These are phyloP conservation scores for Synanthedon vespiformis DNA, from an alignment of 2,888 invertebrate genomes.

Conservation along the genomic window DNA sequence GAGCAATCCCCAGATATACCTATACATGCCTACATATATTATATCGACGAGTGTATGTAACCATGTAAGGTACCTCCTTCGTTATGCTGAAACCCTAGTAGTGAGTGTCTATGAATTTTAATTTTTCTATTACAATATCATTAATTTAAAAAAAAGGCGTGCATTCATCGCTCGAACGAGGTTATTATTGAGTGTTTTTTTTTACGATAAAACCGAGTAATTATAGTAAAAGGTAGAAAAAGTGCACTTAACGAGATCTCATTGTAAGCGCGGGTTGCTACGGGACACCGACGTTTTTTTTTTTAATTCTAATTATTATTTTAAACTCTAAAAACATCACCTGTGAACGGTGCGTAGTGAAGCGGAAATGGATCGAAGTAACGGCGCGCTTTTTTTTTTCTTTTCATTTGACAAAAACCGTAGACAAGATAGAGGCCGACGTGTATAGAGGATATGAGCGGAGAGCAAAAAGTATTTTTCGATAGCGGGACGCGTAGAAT, in stretches of 20 bases:
- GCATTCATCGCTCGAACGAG: conserved; percentile 4
- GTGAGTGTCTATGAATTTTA: conserved; percentile 16
- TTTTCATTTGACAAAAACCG: conserved; percentile 51
- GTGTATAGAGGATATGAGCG: conserved; percentile 49
- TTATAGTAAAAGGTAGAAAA: conserved; percentile 33
- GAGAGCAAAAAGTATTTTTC: conserved; percentile 30
- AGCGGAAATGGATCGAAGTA: conserved; percentile 64
- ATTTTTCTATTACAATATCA: conserved; percentile 18
- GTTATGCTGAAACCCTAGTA: conserved; percentile 15
- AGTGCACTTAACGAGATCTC: conserved; percentile 49
- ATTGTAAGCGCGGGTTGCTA: conserved; percentile 37
- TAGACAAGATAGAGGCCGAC: conserved; percentile 54
- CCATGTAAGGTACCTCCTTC: conserved; percentile 42
- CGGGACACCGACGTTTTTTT: conserved; percentile 13
- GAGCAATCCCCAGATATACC: too few species aligned
- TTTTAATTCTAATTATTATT: conserved; percentile 59
- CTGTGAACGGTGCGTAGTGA: conserved; percentile 58
- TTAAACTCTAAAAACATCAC: conserved; percentile 52
- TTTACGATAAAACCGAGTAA: conserved; percentile 25
- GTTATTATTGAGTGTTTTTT: conserved; percentile 11
- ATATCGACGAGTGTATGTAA: too few species aligned
- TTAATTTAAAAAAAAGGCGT: conserved; percentile 17
- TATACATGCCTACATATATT: too few species aligned
- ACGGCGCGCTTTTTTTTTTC: conserved; percentile 48
- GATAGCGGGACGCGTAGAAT: conserved; percentile 10